These are phyloP conservation scores for Oreonectes daqikongensis DNA, from an alignment of 2,797 vertebrate species.

Conservation along the genomic window DNA sequence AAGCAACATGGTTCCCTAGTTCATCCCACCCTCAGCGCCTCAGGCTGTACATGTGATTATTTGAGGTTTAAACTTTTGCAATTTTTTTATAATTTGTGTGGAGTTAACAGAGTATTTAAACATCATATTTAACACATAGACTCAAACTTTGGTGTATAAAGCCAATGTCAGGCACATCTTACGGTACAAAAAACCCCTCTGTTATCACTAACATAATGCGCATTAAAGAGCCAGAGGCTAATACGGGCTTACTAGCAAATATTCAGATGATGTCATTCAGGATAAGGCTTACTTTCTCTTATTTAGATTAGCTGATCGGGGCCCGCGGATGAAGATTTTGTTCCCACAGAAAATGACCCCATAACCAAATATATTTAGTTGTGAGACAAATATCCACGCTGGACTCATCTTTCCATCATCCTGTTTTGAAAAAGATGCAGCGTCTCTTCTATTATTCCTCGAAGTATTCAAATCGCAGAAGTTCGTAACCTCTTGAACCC, in stretches of 20 bases:
- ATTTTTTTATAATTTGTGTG: not conserved
- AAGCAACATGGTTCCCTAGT: slow-evolving; percentile 37
- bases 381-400: not conserved
- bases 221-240: slow-evolving; percentile 40
- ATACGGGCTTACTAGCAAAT: slow-evolving; percentile 32
- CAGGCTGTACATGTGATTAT: not conserved
- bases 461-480: not conserved
- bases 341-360: slow-evolving; percentile 28
- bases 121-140: not conserved
- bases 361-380: slow-evolving; percentile 9
- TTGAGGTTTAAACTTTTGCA: slow-evolving; percentile 10
- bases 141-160: not conserved
- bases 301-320: slow-evolving; percentile 28
- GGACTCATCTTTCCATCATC: slow-evolving; percentile 23
- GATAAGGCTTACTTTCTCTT: slow-evolving; percentile 35
- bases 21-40: slow-evolving; percentile 12
- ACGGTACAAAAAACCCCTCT: slow-evolving; percentile 1
- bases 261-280: slow-evolving; percentile 37
- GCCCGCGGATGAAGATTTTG: not conserved
- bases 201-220: slow-evolving; percentile 6
- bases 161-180: slow-evolving; percentile 3
- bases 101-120: slow-evolving; percentile 22
- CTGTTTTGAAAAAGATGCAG: slow-evolving; percentile 33
- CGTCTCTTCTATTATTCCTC: not conserved
- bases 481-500: slow-evolving; percentile 33